A percentile compares a stretch with the other conserved stretches of the same genome.
Conservation (phyloP, 2,888 invertebrate species). For the Oeneis ivallda region DNA sequence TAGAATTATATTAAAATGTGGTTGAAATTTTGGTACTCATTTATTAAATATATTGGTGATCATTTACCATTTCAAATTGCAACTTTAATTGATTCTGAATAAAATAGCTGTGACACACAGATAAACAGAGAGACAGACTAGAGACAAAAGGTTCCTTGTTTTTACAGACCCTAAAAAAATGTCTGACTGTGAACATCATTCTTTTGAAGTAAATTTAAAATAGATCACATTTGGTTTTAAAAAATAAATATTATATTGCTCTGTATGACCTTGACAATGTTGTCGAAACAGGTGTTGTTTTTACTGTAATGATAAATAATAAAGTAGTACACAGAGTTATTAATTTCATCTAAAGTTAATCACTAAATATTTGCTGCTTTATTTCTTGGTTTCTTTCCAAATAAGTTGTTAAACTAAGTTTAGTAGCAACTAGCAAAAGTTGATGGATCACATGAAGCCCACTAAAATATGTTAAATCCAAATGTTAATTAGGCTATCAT, state of each 20-base stretch:
- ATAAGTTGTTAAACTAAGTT: neutral
- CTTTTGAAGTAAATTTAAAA: no score
- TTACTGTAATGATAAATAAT: neutral
- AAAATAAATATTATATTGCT: neutral
- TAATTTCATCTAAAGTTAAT: neutral
- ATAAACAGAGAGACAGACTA: no score
- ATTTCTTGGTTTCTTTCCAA: neutral
- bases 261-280: neutral
- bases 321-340: neutral
- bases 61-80: no score
- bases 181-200: no score
- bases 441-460: neutral
- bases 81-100: no score
- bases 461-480: neutral
- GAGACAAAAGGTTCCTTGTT: no score
- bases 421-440: neutral
- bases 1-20: no score
- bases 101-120: no score
- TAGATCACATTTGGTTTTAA: neutral
- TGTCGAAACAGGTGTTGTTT: constrained; percentile 5
- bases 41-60: no score
- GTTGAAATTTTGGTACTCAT: no score
- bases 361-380: neutral
- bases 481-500: constrained; percentile 18
- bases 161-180: no score